A percentile compares a stretch with the other conserved stretches of the same genome.
Conservation (phyloP, 2,797 vertebrate species). For the Loriculus beryllinus region DNA sequence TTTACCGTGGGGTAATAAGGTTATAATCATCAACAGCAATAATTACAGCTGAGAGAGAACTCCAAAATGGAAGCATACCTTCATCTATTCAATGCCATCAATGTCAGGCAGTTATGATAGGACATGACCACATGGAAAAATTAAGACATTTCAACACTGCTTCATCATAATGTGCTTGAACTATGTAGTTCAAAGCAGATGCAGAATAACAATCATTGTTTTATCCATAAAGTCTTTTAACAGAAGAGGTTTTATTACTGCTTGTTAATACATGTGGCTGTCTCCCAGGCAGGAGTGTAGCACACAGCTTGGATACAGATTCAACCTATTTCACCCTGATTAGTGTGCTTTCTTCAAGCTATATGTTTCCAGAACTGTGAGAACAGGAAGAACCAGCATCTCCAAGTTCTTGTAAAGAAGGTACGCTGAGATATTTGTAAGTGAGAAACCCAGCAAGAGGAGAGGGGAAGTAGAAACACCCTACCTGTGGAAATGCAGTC, state of each 20-base stretch:
- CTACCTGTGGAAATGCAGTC: neutral
- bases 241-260: neutral
- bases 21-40: neutral
- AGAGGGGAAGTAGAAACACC: neutral
- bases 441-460: neutral
- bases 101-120: neutral
- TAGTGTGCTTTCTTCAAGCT: neutral
- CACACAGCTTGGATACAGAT: neutral
- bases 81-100: neutral
- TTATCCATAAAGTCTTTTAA: neutral
- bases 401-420: neutral
- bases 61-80: neutral
- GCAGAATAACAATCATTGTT: neutral
- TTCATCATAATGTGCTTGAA: neutral
- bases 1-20: neutral
- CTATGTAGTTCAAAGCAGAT: neutral
- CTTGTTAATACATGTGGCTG: neutral
- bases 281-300: neutral
- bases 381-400: neutral
- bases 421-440: neutral
- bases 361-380: neutral
- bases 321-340: neutral
- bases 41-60: neutral
- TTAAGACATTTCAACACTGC: neutral
- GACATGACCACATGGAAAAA: neutral